phyloP scores from a whole-genome alignment of 2,113 vertebrate genomes.

The Ibidorhyncha struthersii region DNA sequence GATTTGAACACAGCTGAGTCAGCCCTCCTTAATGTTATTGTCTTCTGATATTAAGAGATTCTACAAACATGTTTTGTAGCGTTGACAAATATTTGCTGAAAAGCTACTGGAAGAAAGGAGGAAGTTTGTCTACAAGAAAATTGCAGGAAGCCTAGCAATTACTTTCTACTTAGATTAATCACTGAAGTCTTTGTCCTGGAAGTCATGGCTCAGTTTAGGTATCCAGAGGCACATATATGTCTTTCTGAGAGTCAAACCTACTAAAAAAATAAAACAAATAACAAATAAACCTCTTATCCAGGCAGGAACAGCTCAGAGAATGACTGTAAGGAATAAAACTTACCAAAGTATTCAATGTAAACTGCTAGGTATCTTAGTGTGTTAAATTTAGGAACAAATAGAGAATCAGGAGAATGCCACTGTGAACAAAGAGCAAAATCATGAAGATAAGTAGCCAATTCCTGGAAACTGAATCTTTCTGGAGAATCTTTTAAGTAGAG shows the following conservation, averaged over 20 bases:
- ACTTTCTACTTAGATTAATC: constrained; percentile 14
- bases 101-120: constrained; percentile 20
- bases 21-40: constrained; percentile 11
- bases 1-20: not conserved
- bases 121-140: constrained; percentile 31
- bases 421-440: not conserved
- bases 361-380: not conserved
- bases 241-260: not conserved
- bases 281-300: not conserved
- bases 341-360: not conserved
- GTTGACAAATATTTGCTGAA: constrained; percentile 49
- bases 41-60: constrained; percentile 15
- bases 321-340: not conserved
- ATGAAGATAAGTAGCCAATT: not conserved
- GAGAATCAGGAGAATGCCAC: not conserved
- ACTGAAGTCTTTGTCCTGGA: not conserved
- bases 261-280: not conserved
- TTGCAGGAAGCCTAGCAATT: constrained; percentile 30
- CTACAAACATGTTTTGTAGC: constrained; percentile 1
- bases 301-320: not conserved
- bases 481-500: not conserved
- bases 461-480: not conserved
- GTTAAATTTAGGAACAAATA: not conserved
- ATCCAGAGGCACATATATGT: rapidly evolving
- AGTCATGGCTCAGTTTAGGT: not conserved